These are phyloP conservation scores for Mythimna loreyi DNA, from an alignment of 2,888 invertebrate genomes.

Conservation along the genomic window DNA sequence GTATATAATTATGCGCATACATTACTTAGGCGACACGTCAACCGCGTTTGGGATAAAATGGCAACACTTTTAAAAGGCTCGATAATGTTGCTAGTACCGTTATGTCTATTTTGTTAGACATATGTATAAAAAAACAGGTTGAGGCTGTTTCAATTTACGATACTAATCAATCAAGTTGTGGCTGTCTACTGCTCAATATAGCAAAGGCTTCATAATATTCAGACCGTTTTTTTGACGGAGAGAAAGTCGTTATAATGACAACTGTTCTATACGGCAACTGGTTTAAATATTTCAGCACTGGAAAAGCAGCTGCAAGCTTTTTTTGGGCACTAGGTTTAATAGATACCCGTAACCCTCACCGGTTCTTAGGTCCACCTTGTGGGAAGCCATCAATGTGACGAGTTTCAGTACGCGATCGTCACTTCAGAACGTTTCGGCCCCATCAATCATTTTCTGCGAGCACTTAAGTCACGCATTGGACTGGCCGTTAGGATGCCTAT, in stretches of 20 bases:
- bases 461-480: no score
- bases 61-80: background rate
- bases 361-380: no score
- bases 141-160: slow-evolving; percentile 20
- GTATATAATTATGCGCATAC: slow-evolving; percentile 76
- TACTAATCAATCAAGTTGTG: slow-evolving; percentile 35
- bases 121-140: slow-evolving; percentile 22
- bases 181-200: slow-evolving; percentile 17
- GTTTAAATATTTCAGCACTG: background rate
- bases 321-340: background rate
- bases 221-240: slow-evolving; percentile 1
- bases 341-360: no score
- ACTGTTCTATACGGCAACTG: background rate
- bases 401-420: no score
- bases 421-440: no score
- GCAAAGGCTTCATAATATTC: slow-evolving; percentile 13
- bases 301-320: background rate
- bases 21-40: slow-evolving; percentile 68
- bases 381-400: no score
- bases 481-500: no score
- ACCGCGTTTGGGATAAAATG: slow-evolving; percentile 7
- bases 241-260: slow-evolving; percentile 28
- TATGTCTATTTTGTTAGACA: background rate
- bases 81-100: slow-evolving; percentile 10
- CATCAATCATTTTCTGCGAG: no score